phyloP scores from a whole-genome alignment of 1,140 invertebrate genomes.

The Drosophila athabasca region DNA sequence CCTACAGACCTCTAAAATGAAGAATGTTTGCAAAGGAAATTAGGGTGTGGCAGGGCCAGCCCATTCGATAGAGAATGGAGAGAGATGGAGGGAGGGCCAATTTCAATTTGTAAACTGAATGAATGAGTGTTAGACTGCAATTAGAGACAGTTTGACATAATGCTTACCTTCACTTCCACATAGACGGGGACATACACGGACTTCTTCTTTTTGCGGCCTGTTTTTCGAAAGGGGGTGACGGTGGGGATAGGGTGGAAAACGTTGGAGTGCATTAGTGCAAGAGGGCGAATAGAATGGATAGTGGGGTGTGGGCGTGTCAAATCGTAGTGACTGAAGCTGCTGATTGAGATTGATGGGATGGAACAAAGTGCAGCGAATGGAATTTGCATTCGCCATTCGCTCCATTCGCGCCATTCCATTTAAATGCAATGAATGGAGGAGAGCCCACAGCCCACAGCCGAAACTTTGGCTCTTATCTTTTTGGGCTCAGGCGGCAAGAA shows the following conservation, averaged over 20 bases:
- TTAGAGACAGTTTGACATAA: not conserved
- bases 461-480: conserved; percentile 71
- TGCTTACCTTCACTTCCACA: conserved; percentile 79
- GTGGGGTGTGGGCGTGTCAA: conserved; percentile 47
- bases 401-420: conserved; percentile 45
- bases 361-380: conserved; percentile 40
- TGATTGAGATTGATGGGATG: conserved; percentile 63
- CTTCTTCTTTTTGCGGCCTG: conserved; percentile 56
- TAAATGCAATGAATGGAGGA: conserved; percentile 71
- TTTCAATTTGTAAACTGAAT: conserved; percentile 19
- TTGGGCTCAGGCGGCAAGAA: conserved; percentile 34
- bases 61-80: not conserved
- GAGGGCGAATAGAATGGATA: conserved; percentile 4
- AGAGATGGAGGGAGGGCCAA: not conserved
- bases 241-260: conserved; percentile 1
- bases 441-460: conserved; percentile 11
- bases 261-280: conserved; percentile 40
- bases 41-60: no score
- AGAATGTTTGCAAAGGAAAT: no score
- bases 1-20: no score
- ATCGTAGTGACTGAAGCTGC: conserved; percentile 26
- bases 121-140: not conserved
- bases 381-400: conserved; percentile 48
- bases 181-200: conserved; percentile 64
- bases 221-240: conserved; percentile 30